Conservation (phyloP, 2,888 invertebrate genomes). For the Biston betularia region DNA sequence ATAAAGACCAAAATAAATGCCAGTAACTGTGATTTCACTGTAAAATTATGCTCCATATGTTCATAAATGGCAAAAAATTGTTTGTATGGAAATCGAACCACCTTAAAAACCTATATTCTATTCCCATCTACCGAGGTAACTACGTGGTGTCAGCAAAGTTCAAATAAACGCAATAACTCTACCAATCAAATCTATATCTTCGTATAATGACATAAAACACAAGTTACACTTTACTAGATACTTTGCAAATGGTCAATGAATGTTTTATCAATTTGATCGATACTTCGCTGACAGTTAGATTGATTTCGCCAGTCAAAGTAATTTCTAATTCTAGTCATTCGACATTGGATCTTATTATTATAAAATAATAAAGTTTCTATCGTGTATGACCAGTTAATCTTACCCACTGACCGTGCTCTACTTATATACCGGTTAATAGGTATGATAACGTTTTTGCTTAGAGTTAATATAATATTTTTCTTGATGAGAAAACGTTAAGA, state of each 20-base stretch:
- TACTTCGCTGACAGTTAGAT: slow-evolving; percentile 62
- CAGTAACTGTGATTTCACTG: no score
- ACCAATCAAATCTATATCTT: slow-evolving; percentile 6
- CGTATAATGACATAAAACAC: slow-evolving; percentile 5
- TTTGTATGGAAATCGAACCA: no score
- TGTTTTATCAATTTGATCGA: slow-evolving; percentile 50
- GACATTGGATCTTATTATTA: slow-evolving; percentile 44
- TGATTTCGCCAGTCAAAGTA: slow-evolving; percentile 56
- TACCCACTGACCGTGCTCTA: slow-evolving; percentile 66
- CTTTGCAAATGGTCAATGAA: slow-evolving; percentile 32
- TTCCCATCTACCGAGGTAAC: background rate
- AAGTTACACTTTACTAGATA: slow-evolving; percentile 1
- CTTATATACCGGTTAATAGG: slow-evolving; percentile 40
- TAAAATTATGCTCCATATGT: no score
- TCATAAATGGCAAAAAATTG: no score
- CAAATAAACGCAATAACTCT: background rate
- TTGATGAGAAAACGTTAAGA: slow-evolving; percentile 6
- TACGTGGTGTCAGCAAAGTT: background rate
- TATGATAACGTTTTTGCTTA: slow-evolving; percentile 41
- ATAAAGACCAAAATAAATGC: no score
- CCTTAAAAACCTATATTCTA: no score
- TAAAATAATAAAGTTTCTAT: slow-evolving; percentile 44
- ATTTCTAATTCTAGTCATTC: slow-evolving; percentile 47
- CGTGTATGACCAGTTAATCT: slow-evolving; percentile 47
- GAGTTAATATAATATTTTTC: slow-evolving; percentile 11